A percentile compares a stretch with the other conserved stretches of the same genome.
Conservation (phyloP, 2,113 vertebrate genomes). For the Paradoxurus hermaphroditus region DNA sequence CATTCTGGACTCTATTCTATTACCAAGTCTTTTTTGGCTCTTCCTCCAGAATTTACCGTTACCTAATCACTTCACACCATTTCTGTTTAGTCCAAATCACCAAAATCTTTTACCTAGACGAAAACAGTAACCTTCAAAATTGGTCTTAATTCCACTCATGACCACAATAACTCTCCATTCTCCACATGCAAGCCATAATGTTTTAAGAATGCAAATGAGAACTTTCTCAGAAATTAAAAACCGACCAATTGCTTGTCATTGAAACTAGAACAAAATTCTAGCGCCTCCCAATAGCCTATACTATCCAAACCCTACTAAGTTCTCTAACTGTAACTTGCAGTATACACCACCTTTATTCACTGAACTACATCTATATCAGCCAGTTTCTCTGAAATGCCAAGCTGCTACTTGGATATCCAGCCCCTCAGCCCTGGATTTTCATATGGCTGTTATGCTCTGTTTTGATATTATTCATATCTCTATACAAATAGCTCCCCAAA, state of each 20-base stretch:
- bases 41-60: not conserved
- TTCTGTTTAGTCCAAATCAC: not conserved
- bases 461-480: not conserved
- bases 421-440: not conserved
- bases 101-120: not conserved
- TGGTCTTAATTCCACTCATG: not conserved
- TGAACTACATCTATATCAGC: not conserved
- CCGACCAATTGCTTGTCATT: not conserved
- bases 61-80: not conserved
- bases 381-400: not conserved
- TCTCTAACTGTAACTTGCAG: not conserved
- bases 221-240: not conserved
- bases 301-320: not conserved
- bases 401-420: not conserved
- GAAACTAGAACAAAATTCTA: not conserved
- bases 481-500: not conserved
- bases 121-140: not conserved
- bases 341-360: not conserved
- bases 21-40: not conserved
- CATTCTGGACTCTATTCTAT: not conserved
- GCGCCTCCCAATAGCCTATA: not conserved
- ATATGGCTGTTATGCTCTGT: not conserved
- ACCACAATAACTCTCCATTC: not conserved
- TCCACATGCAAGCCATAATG: not conserved
- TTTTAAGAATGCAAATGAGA: not conserved